Percentiles rank a stretch among this genome's conserved stretches.
Conservation (phyloP, 2,888 invertebrate species). For the Orthosia incerta region DNA sequence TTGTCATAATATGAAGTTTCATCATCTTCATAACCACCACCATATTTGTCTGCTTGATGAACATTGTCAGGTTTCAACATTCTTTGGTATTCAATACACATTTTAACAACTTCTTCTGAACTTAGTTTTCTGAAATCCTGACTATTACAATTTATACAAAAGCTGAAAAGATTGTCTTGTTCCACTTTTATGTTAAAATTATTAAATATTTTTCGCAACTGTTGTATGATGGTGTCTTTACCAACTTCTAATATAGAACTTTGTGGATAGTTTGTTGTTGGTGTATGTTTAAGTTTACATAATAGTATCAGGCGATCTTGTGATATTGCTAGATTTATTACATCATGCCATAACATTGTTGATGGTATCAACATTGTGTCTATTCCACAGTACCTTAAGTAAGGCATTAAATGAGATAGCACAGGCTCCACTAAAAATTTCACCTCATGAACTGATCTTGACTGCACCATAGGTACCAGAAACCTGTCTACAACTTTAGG, state of each 20-base stretch:
- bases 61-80: conserved; percentile 49
- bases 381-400: conserved; percentile 89
- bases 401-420: conserved; percentile 77
- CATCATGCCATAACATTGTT: conserved; percentile 86
- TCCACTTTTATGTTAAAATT: conserved; percentile 92
- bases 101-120: conserved; percentile 75
- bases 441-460: conserved; percentile 73
- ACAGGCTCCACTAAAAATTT: conserved; percentile 82
- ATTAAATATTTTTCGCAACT: conserved; percentile 92
- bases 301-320: conserved; percentile 82
- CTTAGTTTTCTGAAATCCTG: conserved; percentile 76
- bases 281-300: conserved; percentile 88
- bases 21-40: conserved; percentile 73
- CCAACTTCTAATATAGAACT: conserved; percentile 90
- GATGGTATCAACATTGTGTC: conserved; percentile 92
- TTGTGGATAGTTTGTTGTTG: conserved; percentile 89
- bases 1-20: conserved; percentile 78
- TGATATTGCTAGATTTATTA: conserved; percentile 82
- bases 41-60: conserved; percentile 42
- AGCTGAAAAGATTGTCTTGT: conserved; percentile 92
- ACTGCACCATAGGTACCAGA: conserved; percentile 67
- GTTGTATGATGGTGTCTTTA: conserved; percentile 90
- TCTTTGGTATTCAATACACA: conserved; percentile 76
- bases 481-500: conserved; percentile 77
- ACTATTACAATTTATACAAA: conserved; percentile 93